Conservation (phyloP, 2,797 vertebrate genomes). For the Micropoecilia bifurca region DNA sequence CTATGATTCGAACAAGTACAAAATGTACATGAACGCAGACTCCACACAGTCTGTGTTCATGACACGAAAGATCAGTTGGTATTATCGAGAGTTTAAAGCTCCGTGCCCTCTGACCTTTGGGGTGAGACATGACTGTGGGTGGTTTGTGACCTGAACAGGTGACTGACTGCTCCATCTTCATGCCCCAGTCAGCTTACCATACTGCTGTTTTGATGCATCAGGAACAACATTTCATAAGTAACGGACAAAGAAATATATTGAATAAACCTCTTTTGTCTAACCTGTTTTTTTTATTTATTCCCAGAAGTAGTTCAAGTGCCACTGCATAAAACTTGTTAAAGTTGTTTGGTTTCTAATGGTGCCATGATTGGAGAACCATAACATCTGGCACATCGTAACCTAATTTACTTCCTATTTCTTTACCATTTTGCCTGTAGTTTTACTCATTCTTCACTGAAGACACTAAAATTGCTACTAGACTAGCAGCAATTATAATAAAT, state of each 20-base stretch:
- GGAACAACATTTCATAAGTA: too few relatives aligned
- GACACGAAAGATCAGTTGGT: conserved; percentile 33
- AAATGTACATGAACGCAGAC: background rate
- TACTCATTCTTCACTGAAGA: background rate
- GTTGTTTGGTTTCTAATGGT: background rate
- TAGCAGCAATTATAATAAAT: background rate
- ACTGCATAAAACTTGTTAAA: background rate
- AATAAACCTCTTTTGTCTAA: too few relatives aligned
- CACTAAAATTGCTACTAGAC: background rate
- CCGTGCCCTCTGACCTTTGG: conserved; percentile 33
- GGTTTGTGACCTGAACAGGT: conserved; percentile 47
- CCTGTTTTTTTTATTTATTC: too few relatives aligned
- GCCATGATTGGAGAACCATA: background rate
- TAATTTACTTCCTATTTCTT: background rate
- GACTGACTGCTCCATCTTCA: conserved; percentile 26
- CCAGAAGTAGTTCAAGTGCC: too few relatives aligned
- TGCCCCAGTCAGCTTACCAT: background rate
- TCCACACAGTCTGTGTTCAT: background rate
- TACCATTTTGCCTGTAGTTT: too few relatives aligned
- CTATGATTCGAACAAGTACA: conserved; percentile 24
- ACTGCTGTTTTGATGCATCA: background rate
- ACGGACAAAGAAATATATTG: too few relatives aligned
- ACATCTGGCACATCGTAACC: background rate
- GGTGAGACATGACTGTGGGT: conserved; percentile 34
- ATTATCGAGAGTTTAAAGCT: conserved; percentile 25